phyloP scores from a whole-genome alignment of 2,113 vertebrate species.

The Bos taurus region ARS-UCD2.0 NC_037334.1:16424001-16424500 shows the following conservation, averaged over 20 bases:
- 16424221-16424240: fast-evolving
- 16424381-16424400: background rate
- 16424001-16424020: background rate
- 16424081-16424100: background rate
- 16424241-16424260: background rate
- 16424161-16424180: background rate
- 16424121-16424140: background rate
- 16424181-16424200: background rate
- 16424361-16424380: background rate
- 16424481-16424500: background rate
- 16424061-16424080: background rate
- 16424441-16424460: background rate
- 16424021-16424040: background rate
- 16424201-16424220: background rate
- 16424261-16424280: background rate
- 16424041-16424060: fast-evolving
- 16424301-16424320: background rate
- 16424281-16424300: background rate
- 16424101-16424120: background rate
- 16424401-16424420: background rate
- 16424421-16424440: background rate
- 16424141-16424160: background rate
- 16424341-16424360: background rate
- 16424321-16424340: background rate
- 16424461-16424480: background rate